Evolutionary conservation across 1,140 invertebrate genomes (phyloP), one percentile per base, ranked within the genome.

Genomic region (Ceratina australensis): DNA sequence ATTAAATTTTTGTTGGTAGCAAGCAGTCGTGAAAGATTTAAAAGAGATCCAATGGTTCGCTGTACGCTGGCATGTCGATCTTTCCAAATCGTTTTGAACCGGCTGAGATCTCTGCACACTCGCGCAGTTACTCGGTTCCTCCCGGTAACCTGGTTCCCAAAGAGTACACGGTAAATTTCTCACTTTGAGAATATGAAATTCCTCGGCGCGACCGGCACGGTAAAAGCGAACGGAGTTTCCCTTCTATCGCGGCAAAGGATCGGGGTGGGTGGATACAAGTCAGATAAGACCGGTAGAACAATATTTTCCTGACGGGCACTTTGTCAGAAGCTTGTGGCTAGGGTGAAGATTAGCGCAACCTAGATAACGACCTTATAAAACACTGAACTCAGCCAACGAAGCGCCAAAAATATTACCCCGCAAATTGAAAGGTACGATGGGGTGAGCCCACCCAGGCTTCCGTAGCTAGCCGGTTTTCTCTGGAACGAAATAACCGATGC

Each of bases 321-420:
- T 83, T 79, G 86, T 84, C 88, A 88, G 82, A 79, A 80, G 77
- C 83, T 87, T 79, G 86, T 80, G 83, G 81, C 76, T 79, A 82
- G 78, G 72, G 85, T 79, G 87, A 89, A 89, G 87, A 89, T 90
- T 89, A 89, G 87, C 86, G 86, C 81, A 87, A 84, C 84, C 84
- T 86, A 82, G 75, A 83, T 89, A 89, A 88, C 87, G 86, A 89
- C 83, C 86, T 90, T 90, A 88, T 89, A 88, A 90, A 90, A 89
- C 82, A 88, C 82, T 81, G 69, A 85, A 85, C 68, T 86, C 79
- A 79, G 73, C 74, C 79, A 57, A 61, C 76, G 76, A 61, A n/a
- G 20, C 79, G 72, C 79, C 83, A 67, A 87, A 89, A 87, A 89
- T 89, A 90, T 89, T 87, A 84, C 84, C 79, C 83, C 72, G 72